Base-by-base conservation (phyloP, 2,113 vertebrate species). In the Nesogale talazaci region DNA sequence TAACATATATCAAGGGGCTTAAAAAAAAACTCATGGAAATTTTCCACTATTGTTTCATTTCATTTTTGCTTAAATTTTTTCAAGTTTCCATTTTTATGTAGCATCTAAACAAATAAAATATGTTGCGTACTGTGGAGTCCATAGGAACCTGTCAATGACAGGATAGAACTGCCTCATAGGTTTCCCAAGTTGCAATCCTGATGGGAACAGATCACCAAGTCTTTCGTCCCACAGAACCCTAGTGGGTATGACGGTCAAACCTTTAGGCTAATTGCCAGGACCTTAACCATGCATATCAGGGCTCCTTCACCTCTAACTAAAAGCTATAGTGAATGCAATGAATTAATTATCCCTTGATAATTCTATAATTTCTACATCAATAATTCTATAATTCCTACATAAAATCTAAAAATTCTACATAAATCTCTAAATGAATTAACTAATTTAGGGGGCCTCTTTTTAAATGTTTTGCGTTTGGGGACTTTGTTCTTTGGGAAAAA, bases 271-370 rank as follows among this genome's bases (percentile, higher is more conserved):
- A 27, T 12, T 11, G 65, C 65, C 29, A 8, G 34, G 67, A n/a
- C n/a, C 69, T 72, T 19, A 72, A 72, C 69, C 69, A 72, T 36
- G 69, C 69, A 72, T 19, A n/a, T 72, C 34, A 72, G 16, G 34
- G 34, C n/a, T 72, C n/a, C 34, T 34, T 22, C 34, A n/a, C 70
- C 46, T 83, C 80, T 74, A 92, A 67, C 17, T 78, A 85, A 74
- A 90, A 90, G 17, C 63, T 90, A 90, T 59, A 63, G 82, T 61
- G 93, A 84, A 80, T 36, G 6, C 19, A 84, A 70, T 40, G 29
- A 96, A 92, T 31, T 9, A 75, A 82, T 40, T 80, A 59, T 31
- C 38, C 75, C 75, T 78, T 29, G 90, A 70, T 85, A 92, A 94
- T 77, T 92, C 46, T 59, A 31, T 14, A 74, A 90, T 40, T 38